Conservation (phyloP, 2,113 vertebrate genomes). For the Ophthalmotilapia sp. region DNA sequence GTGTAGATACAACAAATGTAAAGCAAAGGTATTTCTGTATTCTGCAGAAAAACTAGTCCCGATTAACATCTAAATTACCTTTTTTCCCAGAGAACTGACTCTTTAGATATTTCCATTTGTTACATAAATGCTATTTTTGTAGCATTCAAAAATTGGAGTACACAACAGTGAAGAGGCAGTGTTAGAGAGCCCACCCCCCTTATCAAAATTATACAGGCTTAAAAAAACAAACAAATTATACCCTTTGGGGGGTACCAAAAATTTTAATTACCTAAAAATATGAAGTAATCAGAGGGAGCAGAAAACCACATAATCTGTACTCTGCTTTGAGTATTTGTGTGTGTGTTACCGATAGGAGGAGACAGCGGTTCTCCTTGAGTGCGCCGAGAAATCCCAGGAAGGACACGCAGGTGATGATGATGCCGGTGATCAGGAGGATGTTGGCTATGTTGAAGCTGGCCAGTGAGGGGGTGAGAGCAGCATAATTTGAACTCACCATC, state of each 20-base stretch:
- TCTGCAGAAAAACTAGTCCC: neutral
- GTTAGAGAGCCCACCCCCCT: neutral
- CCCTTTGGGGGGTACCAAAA: neutral
- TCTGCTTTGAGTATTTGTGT: neutral
- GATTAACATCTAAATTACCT: neutral
- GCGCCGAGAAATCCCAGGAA: conserved; percentile 86
- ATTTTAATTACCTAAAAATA: neutral
- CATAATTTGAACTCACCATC: conserved; percentile 11
- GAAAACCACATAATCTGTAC: neutral
- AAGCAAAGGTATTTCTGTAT: neutral
- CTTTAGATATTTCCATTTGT: neutral
- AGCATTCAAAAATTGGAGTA: neutral
- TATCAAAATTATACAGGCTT: neutral
- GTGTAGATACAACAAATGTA: neutral
- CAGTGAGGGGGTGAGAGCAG: conserved; percentile 55
- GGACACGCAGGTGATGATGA: conserved; percentile 80
- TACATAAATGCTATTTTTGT: neutral
- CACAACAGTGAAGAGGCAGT: neutral
- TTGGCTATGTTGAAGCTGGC: conserved; percentile 66
- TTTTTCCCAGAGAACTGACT: neutral
- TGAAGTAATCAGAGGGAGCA: neutral
- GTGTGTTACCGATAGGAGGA: conserved; percentile 76
- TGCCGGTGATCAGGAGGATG: conserved; percentile 72
- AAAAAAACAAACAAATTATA: neutral
- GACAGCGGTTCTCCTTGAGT: conserved; percentile 85